Base-by-base conservation (phyloP, 2,888 invertebrate species). In the Nasonovia ribisnigri region DNA sequence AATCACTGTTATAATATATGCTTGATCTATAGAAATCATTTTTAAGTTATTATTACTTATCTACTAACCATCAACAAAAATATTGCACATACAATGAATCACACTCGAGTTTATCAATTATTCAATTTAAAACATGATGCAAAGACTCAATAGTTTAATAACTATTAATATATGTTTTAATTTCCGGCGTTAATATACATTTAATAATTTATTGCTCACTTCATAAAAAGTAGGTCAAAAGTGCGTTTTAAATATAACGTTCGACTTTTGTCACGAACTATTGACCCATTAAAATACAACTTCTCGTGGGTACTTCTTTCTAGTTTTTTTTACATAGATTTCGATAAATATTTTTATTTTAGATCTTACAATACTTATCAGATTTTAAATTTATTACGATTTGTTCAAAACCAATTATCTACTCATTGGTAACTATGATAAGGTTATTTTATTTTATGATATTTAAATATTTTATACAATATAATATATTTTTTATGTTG, bases 191-290 rank as follows among this genome's bases (percentile, higher is more conserved):
- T 90, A 86, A 57, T 84, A 90, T 84, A 92, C 87, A 48, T 57
- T 48, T 57, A 29, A 57, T 29, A 43, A 46, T 54, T 60, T 90
- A 60, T 90, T 93, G 29, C 36, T 90, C 90, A 42, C 90, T 93
- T 84, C 60, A 90, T 57, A 89, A 86, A 90, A 93, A 90, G 88
- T 93, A 57, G 93, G 93, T 90, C 93, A 93, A 84, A 86, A 60
- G 90, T 90, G 90, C 90, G 57, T 93, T 90, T 90, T 84, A 89
- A 93, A 89, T 93, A 57, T 90, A 89, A 89, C 29, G 42, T 93
- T 93, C 26, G 48, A 84, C 84, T 92, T 88, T 93, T 93, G 90
- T 84, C 67, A 93, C 90, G 93, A 93, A 86, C 48, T 90, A 93
- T 93, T 86, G 93, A 90, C 93, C 54, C 60, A 57, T 88, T 60